These are phyloP conservation scores for Probaryconus sp. DNA, from an alignment of 1,140 invertebrate species.

Conservation along the genomic window DNA sequence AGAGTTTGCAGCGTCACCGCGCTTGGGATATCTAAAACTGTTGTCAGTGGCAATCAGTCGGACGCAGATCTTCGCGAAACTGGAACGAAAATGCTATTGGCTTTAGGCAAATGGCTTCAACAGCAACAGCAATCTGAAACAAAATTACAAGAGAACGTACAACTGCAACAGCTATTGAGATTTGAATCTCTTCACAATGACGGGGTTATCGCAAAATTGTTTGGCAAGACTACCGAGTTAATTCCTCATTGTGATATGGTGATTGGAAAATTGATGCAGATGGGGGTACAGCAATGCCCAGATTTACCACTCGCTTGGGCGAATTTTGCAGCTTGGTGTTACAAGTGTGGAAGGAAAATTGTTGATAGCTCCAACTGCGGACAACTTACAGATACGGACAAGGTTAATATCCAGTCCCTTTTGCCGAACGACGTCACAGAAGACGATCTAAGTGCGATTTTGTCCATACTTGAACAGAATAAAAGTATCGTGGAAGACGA, in stretches of 20 bases:
- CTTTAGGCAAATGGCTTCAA: slow-evolving; percentile 87
- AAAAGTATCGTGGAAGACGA: slow-evolving; percentile 81
- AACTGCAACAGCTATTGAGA: slow-evolving; percentile 81
- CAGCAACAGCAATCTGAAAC: slow-evolving; percentile 76
- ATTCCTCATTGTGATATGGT: slow-evolving; percentile 87
- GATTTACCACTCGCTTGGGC: slow-evolving; percentile 90
- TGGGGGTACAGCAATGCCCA: slow-evolving; percentile 89
- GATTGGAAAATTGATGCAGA: slow-evolving; percentile 88
- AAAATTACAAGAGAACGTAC: slow-evolving; percentile 79
- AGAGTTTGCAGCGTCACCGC: slow-evolving; percentile 84
- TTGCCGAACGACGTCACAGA: slow-evolving; percentile 81
- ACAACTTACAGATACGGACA: slow-evolving; percentile 82
- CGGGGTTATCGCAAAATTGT: slow-evolving; percentile 81
- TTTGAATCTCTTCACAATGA: slow-evolving; percentile 82
- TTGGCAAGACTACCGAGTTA: slow-evolving; percentile 80
- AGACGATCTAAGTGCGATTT: slow-evolving; percentile 81
- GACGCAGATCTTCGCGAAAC: slow-evolving; percentile 81
- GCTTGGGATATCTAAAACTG: slow-evolving; percentile 81
- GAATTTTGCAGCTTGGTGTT: slow-evolving; percentile 90
- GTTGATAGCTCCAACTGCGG: slow-evolving; percentile 85
- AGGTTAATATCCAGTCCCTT: slow-evolving; percentile 81
- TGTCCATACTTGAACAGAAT: slow-evolving; percentile 83
- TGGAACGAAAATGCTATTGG: slow-evolving; percentile 84
- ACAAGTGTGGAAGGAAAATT: slow-evolving; percentile 92
- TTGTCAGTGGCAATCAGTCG: slow-evolving; percentile 77